Base-by-base conservation (phyloP, 2,888 invertebrate species). In the Nowickia ferox region DNA sequence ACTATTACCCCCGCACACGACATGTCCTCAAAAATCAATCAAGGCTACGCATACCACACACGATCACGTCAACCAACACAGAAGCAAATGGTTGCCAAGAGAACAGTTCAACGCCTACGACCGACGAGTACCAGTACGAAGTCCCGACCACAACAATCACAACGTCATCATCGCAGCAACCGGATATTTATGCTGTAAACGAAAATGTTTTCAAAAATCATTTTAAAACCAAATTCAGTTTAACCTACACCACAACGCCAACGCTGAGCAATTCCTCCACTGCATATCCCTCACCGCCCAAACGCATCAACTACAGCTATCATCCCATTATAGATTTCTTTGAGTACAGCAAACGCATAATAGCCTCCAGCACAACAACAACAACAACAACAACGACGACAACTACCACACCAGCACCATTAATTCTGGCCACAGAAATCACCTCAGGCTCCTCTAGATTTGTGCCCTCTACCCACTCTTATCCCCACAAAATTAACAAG, bases 271-370 rank as follows among this genome's bases (percentile, higher is more conserved):
- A 72, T 9, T 55, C 55, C 46, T 57, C 69, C 22, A n/a, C 53
- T 8, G 2, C 46, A 13, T 42, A 46, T 22, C 30, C 86, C 38
- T 53, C 61, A 9, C 71, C 89, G 38, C 84, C 88, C 65, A 90
- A 95, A 89, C 94, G 95, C 89, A 94, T 96, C 57, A 97, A 97
- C 93, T 97, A 96, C 90, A 96, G 95, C 90, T 97, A 97, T 89
- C 97, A 97, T 92, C 96, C 96, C 1, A 97, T 97, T 66, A 96
- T 96, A 88, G 96, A 96, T 90, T 97, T 96, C 91, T 96, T 96
- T 91, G 95, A 94, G 87, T 93, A 93, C 57, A 90, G 89, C n/a
- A 87, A 88, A 72, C 88, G 87, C 10, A 71, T 87, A 10, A 88
- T 86, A 38, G 85, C 79, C 79, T 38, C 79, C 69, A 40, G 84